Base-by-base conservation (phyloP, 2,888 invertebrate genomes). In the Meteorus colon region DNA sequence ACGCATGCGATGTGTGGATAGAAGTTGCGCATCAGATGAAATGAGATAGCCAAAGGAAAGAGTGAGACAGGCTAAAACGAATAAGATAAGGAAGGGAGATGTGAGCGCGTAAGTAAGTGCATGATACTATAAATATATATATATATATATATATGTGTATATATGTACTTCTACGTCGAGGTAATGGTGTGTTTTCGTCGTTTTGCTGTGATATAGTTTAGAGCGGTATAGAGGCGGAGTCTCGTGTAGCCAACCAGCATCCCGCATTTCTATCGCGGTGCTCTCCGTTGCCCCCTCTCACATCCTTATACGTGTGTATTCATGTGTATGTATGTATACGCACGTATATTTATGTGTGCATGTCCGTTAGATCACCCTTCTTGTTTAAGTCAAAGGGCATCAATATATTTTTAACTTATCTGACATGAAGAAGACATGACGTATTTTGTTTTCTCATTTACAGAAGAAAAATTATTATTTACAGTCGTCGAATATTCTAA, bases 241-340 rank as follows among this genome's bases (percentile, higher is more conserved):
- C 83, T 82, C 79, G 77, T 74, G 48, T 80, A 83, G 82, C 87
- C 87, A 88, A 87, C 86, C 87, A 87, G 84, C 84, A 81, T 80
- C 81, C 79, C 66, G 82, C 81, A 82, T 85, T 84, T 82, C 77
- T 74, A 80, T 82, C 79, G 75, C 78, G 74, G 16, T 66, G 77
- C 76, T 76, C 74, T 75, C 63, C 67, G 75, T 65, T 62, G 37
- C 71, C 12, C 45, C 71, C n/a, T 55, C 19, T 55, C 10, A 8
- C n/a, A n/a, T 48, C n/a, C 48, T 16, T n/a, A 48, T 48, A 4
- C 16, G n/a, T 48, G n/a, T 48, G n/a, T n/a, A 48, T 48, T 16
- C 48, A 48, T 48, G 48, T 48, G n/a, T 48, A 16, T 48, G 48
- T n/a, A 14, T 48, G 48, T 48, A 16, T 48, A 48, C 4, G n/a